Evolutionary conservation across 2,113 vertebrate genomes (phyloP), one percentile per base, ranked within the genome.

Genomic region (Brachyhypopomus gauderio): DNA sequence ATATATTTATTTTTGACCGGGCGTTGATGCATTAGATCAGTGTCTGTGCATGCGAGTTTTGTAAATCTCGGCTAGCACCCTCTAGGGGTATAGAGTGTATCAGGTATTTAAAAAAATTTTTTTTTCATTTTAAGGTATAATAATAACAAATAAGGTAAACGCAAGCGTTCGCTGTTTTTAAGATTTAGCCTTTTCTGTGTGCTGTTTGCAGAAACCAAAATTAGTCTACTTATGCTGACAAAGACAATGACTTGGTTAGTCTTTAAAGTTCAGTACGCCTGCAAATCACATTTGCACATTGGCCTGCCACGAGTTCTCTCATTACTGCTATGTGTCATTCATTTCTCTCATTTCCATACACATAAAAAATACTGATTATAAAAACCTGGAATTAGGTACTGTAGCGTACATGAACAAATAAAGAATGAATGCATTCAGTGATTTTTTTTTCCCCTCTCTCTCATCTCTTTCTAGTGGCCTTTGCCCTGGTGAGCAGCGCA

Each of bases 1-100:
- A 92, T 90, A 87, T 89, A 86, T 89, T 93, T 93, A 93, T 92
- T 93, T 94, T 92, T 91, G 92, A 92, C 91, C 81, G 87, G 91
- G 93, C 91, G 90, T 89, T 92, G 92, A 91, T 88, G 87, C 90
- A 91, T 94, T 92, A 90, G 88, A 90, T 91, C 89, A 91, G 88
- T 78, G 92, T 92, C 90, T 92, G 88, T 86, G 83, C 86, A 91
- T 91, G 92, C 78, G 72, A 64, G 81, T 89, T 86, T 81, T 75
- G 86, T 85, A 74, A 77, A 84, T 74, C 76, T 84, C 77, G 38
- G 27, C 23, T 12, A 52, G 77, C 63, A 78, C 86, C 81, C 77
- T 85, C 77, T 84, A 79, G 12, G 75, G 80, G 63, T 78, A 7
- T 71, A 48, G 56, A 23, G 72, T 34, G 34, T 60, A 58, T 36